phyloP scores from a whole-genome alignment of 2,888 invertebrate genomes.

The Lamproptera curius region DNA sequence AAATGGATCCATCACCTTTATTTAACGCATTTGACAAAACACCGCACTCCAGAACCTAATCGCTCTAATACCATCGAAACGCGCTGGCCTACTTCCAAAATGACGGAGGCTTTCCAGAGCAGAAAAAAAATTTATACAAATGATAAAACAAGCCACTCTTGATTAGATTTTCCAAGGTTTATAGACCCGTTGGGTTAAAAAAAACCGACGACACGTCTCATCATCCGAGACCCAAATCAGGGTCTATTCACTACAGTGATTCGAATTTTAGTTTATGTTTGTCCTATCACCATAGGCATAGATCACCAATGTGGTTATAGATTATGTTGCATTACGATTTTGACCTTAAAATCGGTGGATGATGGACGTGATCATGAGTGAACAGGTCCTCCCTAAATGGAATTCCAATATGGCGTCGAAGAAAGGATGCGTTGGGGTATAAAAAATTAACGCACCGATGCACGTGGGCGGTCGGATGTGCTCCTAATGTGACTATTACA shows the following conservation, averaged over 20 bases:
- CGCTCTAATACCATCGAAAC: not conserved
- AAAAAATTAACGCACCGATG: conserved; percentile 64
- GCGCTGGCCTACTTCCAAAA: conserved; percentile 12
- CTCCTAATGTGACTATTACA: conserved; percentile 14
- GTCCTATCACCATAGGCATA: conserved; percentile 42
- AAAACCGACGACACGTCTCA: conserved; percentile 51
- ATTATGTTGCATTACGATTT: conserved; percentile 29
- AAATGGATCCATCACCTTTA: no score
- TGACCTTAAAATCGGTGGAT: conserved; percentile 32
- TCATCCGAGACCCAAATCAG: conserved; percentile 59
- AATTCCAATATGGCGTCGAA: conserved; percentile 61
- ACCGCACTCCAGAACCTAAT: no score
- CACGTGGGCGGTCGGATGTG: conserved; percentile 55
- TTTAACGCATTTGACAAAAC: no score
- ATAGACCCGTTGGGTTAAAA: conserved; percentile 48
- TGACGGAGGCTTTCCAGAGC: not conserved
- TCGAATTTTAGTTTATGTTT: conserved; percentile 31
- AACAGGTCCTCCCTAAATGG: conserved; percentile 35
- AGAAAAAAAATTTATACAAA: conserved; percentile 20
- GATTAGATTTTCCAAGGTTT: conserved; percentile 55
- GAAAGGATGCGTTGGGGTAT: conserved; percentile 60
- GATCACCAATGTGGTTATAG: conserved; percentile 29
- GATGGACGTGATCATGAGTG: conserved; percentile 46
- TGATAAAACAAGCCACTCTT: conserved; percentile 34
- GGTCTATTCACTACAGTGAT: conserved; percentile 58